phyloP scores from a whole-genome alignment of 1,140 invertebrate genomes.

The Linepithema humile region DNA sequence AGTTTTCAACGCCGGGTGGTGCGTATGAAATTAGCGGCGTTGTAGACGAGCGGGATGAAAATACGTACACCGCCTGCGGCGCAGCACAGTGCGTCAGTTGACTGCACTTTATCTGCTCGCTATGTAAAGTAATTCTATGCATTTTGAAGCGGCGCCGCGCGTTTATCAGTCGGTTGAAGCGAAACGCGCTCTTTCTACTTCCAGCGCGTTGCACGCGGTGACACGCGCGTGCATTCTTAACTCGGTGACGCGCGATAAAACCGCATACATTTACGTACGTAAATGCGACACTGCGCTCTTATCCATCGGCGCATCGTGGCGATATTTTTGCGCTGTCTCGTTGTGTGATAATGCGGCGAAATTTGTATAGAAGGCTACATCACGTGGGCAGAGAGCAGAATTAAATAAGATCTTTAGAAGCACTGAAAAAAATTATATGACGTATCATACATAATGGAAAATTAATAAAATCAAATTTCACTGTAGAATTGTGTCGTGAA shows the following conservation, averaged over 20 bases:
- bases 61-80: slow-evolving; percentile 35
- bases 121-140: slow-evolving; percentile 71
- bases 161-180: slow-evolving; percentile 56
- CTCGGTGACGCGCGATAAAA: slow-evolving; percentile 35
- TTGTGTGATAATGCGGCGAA: neutral
- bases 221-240: slow-evolving; percentile 49
- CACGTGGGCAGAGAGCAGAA: neutral
- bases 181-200: slow-evolving; percentile 38
- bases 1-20: slow-evolving; percentile 64
- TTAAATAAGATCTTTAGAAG: slow-evolving; percentile 1
- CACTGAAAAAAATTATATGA: neutral
- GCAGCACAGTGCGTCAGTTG: slow-evolving; percentile 22
- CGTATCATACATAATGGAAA: neutral
- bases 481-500: neutral
- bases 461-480: neutral
- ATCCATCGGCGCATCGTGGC: slow-evolving; percentile 20
- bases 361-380: neutral
- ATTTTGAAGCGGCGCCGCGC: slow-evolving; percentile 62
- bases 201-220: slow-evolving; percentile 18
- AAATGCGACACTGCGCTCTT: slow-evolving; percentile 14
- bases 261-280: slow-evolving; percentile 30
- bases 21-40: slow-evolving; percentile 62
- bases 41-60: slow-evolving; percentile 36
- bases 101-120: slow-evolving; percentile 60
- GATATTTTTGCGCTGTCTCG: slow-evolving; percentile 11